Percentiles rank a stretch among this genome's conserved stretches.
phyloP scores from a whole-genome alignment of 2,113 vertebrate genomes.

The Lophochroa leadbeateri region DNA sequence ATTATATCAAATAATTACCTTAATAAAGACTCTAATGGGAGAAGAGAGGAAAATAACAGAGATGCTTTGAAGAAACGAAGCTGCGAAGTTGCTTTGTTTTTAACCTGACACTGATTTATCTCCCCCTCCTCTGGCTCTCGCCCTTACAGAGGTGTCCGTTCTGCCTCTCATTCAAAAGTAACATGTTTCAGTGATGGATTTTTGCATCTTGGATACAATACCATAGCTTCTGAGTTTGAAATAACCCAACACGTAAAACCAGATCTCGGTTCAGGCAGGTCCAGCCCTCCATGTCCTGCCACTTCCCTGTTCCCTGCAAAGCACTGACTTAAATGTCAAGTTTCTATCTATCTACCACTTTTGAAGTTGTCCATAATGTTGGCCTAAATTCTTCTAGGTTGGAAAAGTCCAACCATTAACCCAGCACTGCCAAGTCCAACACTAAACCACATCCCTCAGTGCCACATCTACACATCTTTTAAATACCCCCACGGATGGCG shows the following conservation, averaged over 20 bases:
- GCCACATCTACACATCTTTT: neutral
- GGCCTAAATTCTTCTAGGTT: neutral
- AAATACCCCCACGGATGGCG: neutral
- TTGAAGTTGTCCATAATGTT: neutral
- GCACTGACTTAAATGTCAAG: neutral
- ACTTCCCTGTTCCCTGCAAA: neutral
- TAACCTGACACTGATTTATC: neutral
- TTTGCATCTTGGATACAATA: neutral
- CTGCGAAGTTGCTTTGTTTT: neutral
- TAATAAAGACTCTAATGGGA: conserved; percentile 10
- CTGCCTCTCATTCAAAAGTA: neutral
- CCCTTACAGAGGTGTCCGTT: neutral
- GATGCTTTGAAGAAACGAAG: neutral
- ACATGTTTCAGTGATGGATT: neutral
- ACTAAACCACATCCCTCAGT: neutral
- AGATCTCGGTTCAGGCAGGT: neutral
- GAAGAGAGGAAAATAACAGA: neutral
- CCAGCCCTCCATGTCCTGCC: neutral
- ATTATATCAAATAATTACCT: conserved; percentile 43
- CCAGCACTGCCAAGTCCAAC: neutral
- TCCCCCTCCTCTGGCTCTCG: neutral
- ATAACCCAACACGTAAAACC: neutral
- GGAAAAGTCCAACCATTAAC: neutral
- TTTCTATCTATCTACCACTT: neutral
- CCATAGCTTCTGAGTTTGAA: neutral